Conservation (phyloP, 1,140 invertebrate species). For the Brachionus sp. region DNA sequence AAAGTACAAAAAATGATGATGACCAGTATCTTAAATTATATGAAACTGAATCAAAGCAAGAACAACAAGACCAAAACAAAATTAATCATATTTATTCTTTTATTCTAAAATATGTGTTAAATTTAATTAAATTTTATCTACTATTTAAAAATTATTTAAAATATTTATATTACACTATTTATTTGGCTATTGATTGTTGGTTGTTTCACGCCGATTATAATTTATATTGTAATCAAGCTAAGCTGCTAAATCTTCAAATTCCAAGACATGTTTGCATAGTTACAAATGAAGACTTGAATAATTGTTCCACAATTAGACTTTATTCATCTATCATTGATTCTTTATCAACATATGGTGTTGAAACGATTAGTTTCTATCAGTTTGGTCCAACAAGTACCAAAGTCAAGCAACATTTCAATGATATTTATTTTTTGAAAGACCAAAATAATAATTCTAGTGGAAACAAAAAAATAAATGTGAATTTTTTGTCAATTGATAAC, state of each 20-base stretch:
- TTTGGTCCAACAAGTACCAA: not conserved
- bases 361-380: not conserved
- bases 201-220: not conserved
- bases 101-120: not conserved
- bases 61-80: not conserved
- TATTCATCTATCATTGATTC: not conserved
- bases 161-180: not conserved
- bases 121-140: not conserved
- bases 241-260: not conserved
- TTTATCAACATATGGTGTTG: not conserved
- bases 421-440: not conserved
- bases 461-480: not conserved
- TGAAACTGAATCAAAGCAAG: not conserved
- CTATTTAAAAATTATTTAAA: not conserved
- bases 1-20: not conserved
- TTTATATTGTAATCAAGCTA: not conserved
- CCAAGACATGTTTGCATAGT: constrained; percentile 5
- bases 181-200: not conserved
- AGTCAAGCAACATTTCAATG: not conserved
- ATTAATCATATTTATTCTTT: not conserved
- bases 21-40: not conserved
- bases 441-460: not conserved
- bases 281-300: not conserved
- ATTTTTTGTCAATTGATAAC: constrained; percentile 21
- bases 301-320: not conserved